Conservation (phyloP, 2,888 invertebrate species). For the Physocephala rufipes region DNA sequence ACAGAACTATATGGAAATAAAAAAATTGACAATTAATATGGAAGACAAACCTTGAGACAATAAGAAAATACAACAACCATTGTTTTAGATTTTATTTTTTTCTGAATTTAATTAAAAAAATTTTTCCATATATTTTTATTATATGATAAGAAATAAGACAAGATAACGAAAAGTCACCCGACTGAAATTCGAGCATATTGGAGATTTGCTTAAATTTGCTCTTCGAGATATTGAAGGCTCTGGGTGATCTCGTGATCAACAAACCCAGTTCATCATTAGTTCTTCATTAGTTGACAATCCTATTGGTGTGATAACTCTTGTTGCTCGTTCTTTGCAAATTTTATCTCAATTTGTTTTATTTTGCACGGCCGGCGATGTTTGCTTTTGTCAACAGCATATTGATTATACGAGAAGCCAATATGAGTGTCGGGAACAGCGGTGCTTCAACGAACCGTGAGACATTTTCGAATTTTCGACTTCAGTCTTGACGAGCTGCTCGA, state of each 20-base stretch:
- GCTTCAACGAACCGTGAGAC: too few species aligned
- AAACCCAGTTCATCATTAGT: not conserved
- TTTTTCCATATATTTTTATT: not conserved
- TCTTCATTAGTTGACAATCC: not conserved
- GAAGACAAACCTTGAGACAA: too few species aligned
- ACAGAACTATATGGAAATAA: not conserved
- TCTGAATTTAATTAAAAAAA: too few species aligned
- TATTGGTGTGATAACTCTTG: not conserved
- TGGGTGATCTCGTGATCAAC: not conserved
- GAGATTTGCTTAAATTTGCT: not conserved
- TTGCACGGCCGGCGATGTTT: not conserved
- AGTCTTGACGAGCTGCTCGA: constrained; percentile 10
- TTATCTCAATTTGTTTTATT: not conserved
- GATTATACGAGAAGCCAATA: too few species aligned
- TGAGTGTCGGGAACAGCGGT: too few species aligned
- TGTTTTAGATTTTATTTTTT: too few species aligned
- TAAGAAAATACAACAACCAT: too few species aligned
- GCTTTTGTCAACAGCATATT: not conserved
- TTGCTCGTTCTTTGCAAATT: not conserved
- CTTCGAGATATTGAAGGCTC: not conserved
- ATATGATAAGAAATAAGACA: not conserved
- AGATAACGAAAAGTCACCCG: constrained; percentile 3
- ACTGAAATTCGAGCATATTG: not conserved
- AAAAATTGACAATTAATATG: not conserved
- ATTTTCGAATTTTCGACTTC: not conserved